Evolutionary conservation across 2,113 vertebrate genomes (phyloP).

Genomic region (Sialia sialis): DNA sequence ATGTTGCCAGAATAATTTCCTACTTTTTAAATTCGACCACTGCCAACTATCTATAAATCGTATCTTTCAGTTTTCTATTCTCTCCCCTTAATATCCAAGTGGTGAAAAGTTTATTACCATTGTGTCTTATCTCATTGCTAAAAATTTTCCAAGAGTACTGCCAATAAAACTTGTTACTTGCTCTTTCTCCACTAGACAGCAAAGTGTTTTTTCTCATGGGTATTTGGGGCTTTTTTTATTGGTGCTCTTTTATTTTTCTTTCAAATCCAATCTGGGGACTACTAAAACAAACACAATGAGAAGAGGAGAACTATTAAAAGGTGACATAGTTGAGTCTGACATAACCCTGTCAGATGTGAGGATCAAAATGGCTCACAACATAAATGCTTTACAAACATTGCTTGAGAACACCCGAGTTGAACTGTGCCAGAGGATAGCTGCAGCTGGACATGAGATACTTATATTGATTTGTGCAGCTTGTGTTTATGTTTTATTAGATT

Average conservation of each 20-base stretch:
- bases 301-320: constrained; percentile 60
- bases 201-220: neutral
- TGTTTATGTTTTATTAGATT: neutral
- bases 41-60: neutral
- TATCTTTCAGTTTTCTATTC: neutral
- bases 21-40: neutral
- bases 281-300: constrained; percentile 52
- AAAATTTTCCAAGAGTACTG: neutral
- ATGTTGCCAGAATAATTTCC: neutral
- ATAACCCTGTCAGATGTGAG: constrained; percentile 48
- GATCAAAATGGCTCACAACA: constrained; percentile 37
- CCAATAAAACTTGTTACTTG: neutral
- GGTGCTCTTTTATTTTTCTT: neutral
- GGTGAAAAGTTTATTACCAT: neutral
- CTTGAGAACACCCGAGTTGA: constrained; percentile 9
- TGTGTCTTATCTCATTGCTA: neutral
- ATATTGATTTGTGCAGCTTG: neutral
- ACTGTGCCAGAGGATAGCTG: neutral
- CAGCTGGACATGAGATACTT: neutral
- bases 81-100: neutral
- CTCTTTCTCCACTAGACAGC: neutral
- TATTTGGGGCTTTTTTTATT: neutral
- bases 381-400: constrained; percentile 45
- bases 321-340: constrained; percentile 56
- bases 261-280: constrained; percentile 6